Base-by-base conservation (phyloP, 1,140 invertebrate genomes). In the Zaprionus nigranus region DNA sequence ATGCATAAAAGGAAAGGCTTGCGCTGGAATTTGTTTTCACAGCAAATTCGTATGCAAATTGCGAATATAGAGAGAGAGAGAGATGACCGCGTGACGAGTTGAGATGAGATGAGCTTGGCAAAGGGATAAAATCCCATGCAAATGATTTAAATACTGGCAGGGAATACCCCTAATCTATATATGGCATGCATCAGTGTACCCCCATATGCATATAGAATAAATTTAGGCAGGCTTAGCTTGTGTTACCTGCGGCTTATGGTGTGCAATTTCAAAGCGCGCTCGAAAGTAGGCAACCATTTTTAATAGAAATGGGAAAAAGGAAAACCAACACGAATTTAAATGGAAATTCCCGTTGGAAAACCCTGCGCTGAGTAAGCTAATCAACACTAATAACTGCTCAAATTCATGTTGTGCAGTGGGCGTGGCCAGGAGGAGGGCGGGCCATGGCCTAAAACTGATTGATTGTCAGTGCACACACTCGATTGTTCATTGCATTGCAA, bases 21-120 rank as follows among this genome's bases (percentile, higher is more conserved):
- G 54, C 57, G 71, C n/a, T 38, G 49, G 53, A 72, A 76, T 72
- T 71, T 46, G 51, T 76, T 72, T 76, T 46, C 74, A 65, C 36
- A 60, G 40, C 59, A 49, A 56, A 64, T 75, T 71, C 36, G 58
- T 64, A 71, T 75, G 60, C n/a, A 64, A 71, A 75, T 75, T 56
- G n/a, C 7, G 6, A 7, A 46, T n/a, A n/a, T n/a, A 2, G 17
- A n/a, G 15, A 7, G n/a, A 5, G n/a, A 46, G 40, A 17, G 73
- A 20, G 46, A 26, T 68, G 54, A 38, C 60, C 73, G 56, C 73
- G 13, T 71, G 54, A 59, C 56, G 56, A 68, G 30, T 13, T 66
- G 54, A 46, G 12, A 24, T 66, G 54, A 46, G 12, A n/a, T 40
- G 34, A 5, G 20, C 13, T 34, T 43, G 36, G 26, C 26, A 59